These are phyloP conservation scores for Promerops cafer DNA, from an alignment of 2,113 vertebrate species.

Conservation along the genomic window DNA sequence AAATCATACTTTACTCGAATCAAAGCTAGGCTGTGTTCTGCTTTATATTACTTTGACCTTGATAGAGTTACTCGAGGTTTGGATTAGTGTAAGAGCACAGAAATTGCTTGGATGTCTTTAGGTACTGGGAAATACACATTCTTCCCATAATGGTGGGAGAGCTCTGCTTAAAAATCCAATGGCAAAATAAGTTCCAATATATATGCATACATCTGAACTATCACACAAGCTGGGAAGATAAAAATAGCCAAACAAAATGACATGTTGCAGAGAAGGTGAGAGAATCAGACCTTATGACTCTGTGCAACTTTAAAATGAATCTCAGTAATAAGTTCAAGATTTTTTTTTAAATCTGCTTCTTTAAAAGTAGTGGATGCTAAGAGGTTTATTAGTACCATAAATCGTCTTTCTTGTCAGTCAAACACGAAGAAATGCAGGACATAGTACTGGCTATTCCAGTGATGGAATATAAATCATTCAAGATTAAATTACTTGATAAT, in stretches of 20 bases:
- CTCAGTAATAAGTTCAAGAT: conserved; percentile 56
- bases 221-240: conserved; percentile 10
- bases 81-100: conserved; percentile 3
- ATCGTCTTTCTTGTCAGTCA: conserved; percentile 72
- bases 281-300: conserved; percentile 34
- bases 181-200: conserved; percentile 53
- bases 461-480: conserved; percentile 74
- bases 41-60: conserved; percentile 37
- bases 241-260: conserved; percentile 26
- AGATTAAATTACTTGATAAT: conserved; percentile 82
- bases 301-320: conserved; percentile 49
- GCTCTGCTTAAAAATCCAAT: conserved; percentile 58
- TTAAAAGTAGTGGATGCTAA: conserved; percentile 57
- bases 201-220: conserved; percentile 52
- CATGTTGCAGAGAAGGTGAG: conserved; percentile 20
- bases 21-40: neutral
- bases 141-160: conserved; percentile 15
- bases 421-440: conserved; percentile 52
- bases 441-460: conserved; percentile 59
- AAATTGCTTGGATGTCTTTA: conserved; percentile 34
- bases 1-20: neutral
- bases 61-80: conserved; percentile 6
- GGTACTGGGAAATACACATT: conserved; percentile 19
- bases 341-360: conserved; percentile 33
- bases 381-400: conserved; percentile 69